phyloP scores from a whole-genome alignment of 2,888 invertebrate genomes.

The Phortica okadai region DNA sequence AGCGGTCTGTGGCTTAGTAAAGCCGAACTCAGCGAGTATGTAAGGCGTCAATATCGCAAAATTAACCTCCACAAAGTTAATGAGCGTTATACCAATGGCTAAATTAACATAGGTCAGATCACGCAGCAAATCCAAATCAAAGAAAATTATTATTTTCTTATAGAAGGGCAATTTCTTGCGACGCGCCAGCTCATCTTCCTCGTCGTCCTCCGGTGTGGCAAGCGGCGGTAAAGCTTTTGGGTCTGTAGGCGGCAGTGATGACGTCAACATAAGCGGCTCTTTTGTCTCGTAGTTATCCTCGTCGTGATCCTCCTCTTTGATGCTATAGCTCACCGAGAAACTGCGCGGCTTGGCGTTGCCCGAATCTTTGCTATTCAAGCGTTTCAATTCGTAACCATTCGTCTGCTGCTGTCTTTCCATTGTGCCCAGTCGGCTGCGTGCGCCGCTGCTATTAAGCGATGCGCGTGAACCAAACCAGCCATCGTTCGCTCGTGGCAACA shows the following conservation, averaged over 20 bases:
- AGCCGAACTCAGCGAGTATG: slow-evolving; percentile 82
- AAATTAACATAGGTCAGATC: slow-evolving; percentile 84
- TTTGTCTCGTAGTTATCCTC: slow-evolving; percentile 37
- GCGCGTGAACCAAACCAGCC: slow-evolving; percentile 73
- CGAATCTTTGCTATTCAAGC: slow-evolving; percentile 61
- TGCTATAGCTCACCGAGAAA: slow-evolving; percentile 68
- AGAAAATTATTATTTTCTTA: slow-evolving; percentile 81
- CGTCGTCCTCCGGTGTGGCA: slow-evolving; percentile 11
- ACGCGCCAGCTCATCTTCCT: slow-evolving; percentile 52
- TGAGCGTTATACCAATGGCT: slow-evolving; percentile 84
- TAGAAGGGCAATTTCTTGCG: slow-evolving; percentile 77
- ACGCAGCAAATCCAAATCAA: slow-evolving; percentile 83
- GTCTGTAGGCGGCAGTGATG: not conserved
- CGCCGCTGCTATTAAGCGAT: slow-evolving; percentile 62
- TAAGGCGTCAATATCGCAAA: slow-evolving; percentile 87
- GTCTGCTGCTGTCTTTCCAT: slow-evolving; percentile 57
- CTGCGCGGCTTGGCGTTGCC: slow-evolving; percentile 54
- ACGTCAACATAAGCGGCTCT: slow-evolving; percentile 21
- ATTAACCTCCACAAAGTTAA: slow-evolving; percentile 84
- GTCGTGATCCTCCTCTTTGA: slow-evolving; percentile 61
- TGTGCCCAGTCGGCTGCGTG: slow-evolving; percentile 60
- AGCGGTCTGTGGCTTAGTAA: slow-evolving; percentile 78
- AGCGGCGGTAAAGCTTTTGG: not conserved
- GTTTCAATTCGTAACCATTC: slow-evolving; percentile 57
- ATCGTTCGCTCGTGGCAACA: slow-evolving; percentile 78